These are phyloP conservation scores for Hirtodrosophila histrioides DNA, from an alignment of 2,888 invertebrate species.

Conservation along the genomic window DNA sequence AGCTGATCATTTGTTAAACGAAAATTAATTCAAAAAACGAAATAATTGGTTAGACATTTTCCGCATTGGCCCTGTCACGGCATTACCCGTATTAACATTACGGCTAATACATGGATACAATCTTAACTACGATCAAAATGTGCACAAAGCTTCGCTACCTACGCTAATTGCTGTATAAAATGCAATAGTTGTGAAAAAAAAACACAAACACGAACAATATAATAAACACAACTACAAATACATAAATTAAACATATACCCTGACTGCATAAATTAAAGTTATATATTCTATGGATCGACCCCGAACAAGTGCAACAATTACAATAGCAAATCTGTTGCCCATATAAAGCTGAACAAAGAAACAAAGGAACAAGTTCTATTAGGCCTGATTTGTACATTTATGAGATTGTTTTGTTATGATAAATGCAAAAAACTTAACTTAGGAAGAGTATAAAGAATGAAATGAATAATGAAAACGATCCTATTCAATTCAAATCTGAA, in stretches of 20 bases:
- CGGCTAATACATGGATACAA: conserved; percentile 40
- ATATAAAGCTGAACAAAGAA: conserved; percentile 35
- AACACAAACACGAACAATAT: conserved; percentile 15
- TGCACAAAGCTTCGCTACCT: conserved; percentile 48
- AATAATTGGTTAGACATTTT: conserved; percentile 45
- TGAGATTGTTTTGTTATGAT: conserved; percentile 7
- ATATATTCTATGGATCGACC: conserved; percentile 45
- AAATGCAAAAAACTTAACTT: background rate
- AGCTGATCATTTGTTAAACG: conserved; percentile 40
- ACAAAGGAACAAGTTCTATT: conserved; percentile 33
- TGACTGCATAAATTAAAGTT: conserved; percentile 49
- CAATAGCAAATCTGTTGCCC: conserved; percentile 44
- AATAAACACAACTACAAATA: conserved; percentile 10
- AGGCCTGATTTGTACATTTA: conserved; percentile 32
- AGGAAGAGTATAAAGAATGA: background rate
- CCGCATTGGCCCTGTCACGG: conserved; percentile 56
- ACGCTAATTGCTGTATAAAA: conserved; percentile 59
- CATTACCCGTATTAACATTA: conserved; percentile 33
- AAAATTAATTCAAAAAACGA: conserved; percentile 17
- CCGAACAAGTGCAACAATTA: conserved; percentile 52
- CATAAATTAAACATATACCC: conserved; percentile 33
- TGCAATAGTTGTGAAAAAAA: conserved; percentile 49
- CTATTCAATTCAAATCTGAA: too few relatives aligned
- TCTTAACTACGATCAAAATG: conserved; percentile 56
- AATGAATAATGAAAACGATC: too few relatives aligned